Base-by-base conservation (phyloP, 2,797 vertebrate genomes). In the Natrix natrix region DNA sequence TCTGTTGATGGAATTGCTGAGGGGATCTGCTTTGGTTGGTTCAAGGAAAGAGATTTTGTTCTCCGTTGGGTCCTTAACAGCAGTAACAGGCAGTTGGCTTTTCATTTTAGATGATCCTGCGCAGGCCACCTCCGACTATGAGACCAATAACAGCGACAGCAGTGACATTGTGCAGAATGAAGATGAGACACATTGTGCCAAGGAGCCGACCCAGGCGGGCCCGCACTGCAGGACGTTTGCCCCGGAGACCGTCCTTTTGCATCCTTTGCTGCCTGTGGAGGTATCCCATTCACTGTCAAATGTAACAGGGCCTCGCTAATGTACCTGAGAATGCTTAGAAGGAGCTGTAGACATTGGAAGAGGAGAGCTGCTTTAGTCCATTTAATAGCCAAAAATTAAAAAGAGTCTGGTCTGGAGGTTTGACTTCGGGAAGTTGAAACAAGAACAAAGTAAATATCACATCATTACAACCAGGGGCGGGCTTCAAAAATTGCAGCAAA, bases 91-190 rank as follows among this genome's bases (percentile, higher is more conserved):
- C 66, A 93, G 28, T 94, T 93, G 91, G 91, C n/a, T 95, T 95
- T 96, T 32, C 43, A 55, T 95, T 97, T 69, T 94, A 98, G 99
- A 99, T 93, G 99, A 99, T 92, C 97, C 96, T 87, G 97, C 97
- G 0, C 98, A 98, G 91, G 97, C 97, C 96, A 99, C 99, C n/a
- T 99, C 99, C 48, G 99, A 99, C 96, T 99, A 99, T 2, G 99
- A 99, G 98, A 99, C 98, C 96, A 99, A 99, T 97, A 98, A 99
- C 98, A 99, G 99, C 14, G 99, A 99, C 95, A 98, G 98, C 98
- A 99, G 99, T 1, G 98, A 99, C 95, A 98, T 99, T 60, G 97
- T 98, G 63, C 99, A 98, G 92, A 98, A 98, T 4, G 98, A 99
- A 12, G 99, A 99, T 0, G 98, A 99, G 94, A 54, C 97, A 0